Base-by-base conservation (phyloP, 2,888 invertebrate species). In the Macropis europaea region DNA sequence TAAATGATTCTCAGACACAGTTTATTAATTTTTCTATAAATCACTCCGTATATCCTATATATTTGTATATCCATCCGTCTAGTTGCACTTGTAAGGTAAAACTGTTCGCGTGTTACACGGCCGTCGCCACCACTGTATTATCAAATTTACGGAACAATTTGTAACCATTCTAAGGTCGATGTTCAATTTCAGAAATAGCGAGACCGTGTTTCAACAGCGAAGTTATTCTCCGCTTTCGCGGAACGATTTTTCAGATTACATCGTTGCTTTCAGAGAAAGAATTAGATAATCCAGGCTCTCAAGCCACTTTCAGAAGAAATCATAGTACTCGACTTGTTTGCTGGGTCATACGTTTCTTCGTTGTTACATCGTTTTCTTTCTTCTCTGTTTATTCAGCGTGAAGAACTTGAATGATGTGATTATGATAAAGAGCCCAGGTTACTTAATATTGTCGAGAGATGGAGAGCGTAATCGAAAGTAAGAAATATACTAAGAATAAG, bases 121-220 rank as follows among this genome's bases (percentile, higher is more conserved):
- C n/a, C n/a, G n/a, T n/a, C n/a, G n/a, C n/a, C n/a, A n/a, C n/a
- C n/a, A n/a, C n/a, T n/a, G n/a, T n/a, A n/a, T n/a, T n/a, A n/a
- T n/a, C n/a, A n/a, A n/a, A n/a, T n/a, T n/a, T 28, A 28, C 42
- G 30, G 52, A 26, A 11, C n/a, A 40, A n/a, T 53, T 53, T 53
- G 26, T 40, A 38, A 17, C 28, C 15, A 38, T 28, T 17, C 15
- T 28, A 9, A n/a, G 24, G 11, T 53, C 28, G 13, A 36, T 36
- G 24, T 22, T 9, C 13, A 11, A 32, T 38, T 38, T 19, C 15
- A 32, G 7, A 32, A 34, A 17, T 22, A 22, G 2, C 24, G 13
- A 26, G 15, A 32, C 24, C 13, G 6, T 9, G 13, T 9, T 7
- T 26, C 11, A 24, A 13, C 11, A n/a, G n/a, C 22, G 9, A 22